Evolutionary conservation across 2,113 vertebrate genomes (phyloP).

Genomic region (Pelobates fuscus): DNA sequence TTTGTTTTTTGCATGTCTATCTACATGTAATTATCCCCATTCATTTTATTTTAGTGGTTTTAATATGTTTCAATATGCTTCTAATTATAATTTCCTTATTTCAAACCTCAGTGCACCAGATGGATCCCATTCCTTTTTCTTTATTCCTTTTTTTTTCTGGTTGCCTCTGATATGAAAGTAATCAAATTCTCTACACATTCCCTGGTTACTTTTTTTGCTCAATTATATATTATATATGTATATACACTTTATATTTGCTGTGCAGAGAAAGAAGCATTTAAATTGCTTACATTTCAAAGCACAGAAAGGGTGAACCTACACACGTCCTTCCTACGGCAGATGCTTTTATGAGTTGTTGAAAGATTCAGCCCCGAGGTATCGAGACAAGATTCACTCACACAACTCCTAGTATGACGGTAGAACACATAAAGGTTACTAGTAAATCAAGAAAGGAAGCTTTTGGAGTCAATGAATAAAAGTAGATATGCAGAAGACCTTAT

Average conservation of each 20-base stretch:
- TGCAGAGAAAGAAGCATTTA: neutral
- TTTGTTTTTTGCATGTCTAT: too few species aligned
- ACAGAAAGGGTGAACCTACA: neutral
- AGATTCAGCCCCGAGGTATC: neutral
- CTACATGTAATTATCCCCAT: too few species aligned
- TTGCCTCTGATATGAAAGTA: conserved; percentile 19
- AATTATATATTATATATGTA: conserved; percentile 14
- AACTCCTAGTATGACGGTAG: neutral
- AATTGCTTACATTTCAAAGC: neutral
- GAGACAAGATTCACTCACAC: neutral
- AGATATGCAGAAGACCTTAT: neutral
- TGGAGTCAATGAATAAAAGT: neutral
- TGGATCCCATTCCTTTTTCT: too few species aligned
- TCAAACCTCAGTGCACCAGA: too few species aligned
- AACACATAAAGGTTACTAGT: neutral
- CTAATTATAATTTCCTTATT: too few species aligned
- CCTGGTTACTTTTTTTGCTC: neutral
- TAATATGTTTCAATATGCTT: too few species aligned
- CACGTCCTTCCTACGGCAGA: too few species aligned
- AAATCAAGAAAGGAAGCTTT: neutral
- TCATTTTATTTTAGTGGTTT: too few species aligned
- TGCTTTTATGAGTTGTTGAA: neutral
- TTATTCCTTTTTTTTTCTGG: too few species aligned
- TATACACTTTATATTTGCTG: neutral
- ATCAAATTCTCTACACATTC: conserved; percentile 20